Percentiles rank a stretch among this genome's conserved stretches.
These are phyloP conservation scores for Callimico goeldii DNA, from an alignment of 2,797 vertebrate species.

Conservation along the genomic window DNA sequence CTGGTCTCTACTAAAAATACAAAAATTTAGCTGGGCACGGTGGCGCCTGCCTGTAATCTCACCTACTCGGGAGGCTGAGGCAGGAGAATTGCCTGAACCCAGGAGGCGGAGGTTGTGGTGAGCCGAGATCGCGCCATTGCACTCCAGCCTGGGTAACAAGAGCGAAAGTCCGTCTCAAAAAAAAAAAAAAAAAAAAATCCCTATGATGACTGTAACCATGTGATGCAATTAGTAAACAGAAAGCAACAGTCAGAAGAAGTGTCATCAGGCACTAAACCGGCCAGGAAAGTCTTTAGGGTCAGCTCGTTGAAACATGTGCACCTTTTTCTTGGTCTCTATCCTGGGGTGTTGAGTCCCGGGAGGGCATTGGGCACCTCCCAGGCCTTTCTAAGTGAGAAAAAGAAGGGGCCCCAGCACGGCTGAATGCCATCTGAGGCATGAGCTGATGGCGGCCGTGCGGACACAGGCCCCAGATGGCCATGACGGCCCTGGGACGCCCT, in stretches of 20 bases:
- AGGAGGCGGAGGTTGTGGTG: too few relatives aligned
- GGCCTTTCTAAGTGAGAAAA: too few relatives aligned
- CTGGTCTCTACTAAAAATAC: too few relatives aligned
- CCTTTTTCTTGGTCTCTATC: neutral
- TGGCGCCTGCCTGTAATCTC: too few relatives aligned
- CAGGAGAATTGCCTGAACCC: too few relatives aligned
- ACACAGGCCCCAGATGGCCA: neutral
- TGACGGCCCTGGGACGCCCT: neutral
- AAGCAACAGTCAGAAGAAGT: neutral
- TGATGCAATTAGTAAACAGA: neutral
- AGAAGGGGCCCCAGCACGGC: neutral
- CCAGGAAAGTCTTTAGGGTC: accelerated
- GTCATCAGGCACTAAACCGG: neutral
- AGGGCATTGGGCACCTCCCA: neutral
- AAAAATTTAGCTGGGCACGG: too few relatives aligned
- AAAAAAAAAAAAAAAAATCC: too few relatives aligned
- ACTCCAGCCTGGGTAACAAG: too few relatives aligned
- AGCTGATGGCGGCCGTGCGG: too few relatives aligned
- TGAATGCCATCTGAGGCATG: neutral
- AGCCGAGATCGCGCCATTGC: too few relatives aligned
- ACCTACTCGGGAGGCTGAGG: too few relatives aligned
- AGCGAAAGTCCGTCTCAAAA: too few relatives aligned
- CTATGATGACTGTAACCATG: neutral
- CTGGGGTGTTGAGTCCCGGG: neutral
- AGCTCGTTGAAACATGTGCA: accelerated